These are phyloP conservation scores for Neopipo cinnamomea DNA, from an alignment of 2,113 vertebrate species.

Conservation along the genomic window DNA sequence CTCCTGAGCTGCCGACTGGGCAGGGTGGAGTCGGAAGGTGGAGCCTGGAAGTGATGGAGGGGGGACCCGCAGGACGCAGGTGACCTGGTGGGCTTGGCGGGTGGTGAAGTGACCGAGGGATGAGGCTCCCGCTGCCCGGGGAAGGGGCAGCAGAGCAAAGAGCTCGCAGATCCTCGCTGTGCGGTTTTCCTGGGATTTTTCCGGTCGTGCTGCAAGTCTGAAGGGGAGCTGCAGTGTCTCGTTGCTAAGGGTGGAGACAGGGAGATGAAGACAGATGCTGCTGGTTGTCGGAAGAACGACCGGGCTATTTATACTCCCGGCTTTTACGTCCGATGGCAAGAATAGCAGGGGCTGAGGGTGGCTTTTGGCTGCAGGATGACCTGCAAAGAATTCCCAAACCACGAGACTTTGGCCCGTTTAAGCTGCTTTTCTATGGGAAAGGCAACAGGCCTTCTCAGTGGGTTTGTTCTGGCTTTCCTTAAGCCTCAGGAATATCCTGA, in stretches of 20 bases:
- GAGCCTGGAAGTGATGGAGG: background rate
- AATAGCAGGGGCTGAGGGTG: background rate
- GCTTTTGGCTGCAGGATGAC: background rate
- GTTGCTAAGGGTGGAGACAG: constrained; percentile 29
- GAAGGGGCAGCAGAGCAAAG: background rate
- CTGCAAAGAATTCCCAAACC: background rate
- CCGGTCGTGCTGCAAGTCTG: background rate
- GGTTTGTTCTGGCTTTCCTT: background rate
- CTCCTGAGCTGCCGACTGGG: background rate
- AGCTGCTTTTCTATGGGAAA: background rate
- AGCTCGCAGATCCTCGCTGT: background rate
- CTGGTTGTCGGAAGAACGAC: background rate
- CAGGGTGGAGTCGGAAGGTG: background rate
- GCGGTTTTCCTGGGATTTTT: background rate
- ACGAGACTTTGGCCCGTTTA: background rate
- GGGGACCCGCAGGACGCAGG: background rate
- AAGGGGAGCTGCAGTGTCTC: background rate
- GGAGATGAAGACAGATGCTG: background rate
- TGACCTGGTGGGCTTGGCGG: background rate
- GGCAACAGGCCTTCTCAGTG: background rate
- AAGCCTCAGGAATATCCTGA: background rate
- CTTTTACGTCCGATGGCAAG: background rate
- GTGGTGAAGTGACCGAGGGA: background rate
- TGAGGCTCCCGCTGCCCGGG: background rate
- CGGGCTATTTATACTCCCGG: background rate